These are phyloP conservation scores for Pseudanteris insignis DNA, from an alignment of 2,888 invertebrate species.

Conservation along the genomic window DNA sequence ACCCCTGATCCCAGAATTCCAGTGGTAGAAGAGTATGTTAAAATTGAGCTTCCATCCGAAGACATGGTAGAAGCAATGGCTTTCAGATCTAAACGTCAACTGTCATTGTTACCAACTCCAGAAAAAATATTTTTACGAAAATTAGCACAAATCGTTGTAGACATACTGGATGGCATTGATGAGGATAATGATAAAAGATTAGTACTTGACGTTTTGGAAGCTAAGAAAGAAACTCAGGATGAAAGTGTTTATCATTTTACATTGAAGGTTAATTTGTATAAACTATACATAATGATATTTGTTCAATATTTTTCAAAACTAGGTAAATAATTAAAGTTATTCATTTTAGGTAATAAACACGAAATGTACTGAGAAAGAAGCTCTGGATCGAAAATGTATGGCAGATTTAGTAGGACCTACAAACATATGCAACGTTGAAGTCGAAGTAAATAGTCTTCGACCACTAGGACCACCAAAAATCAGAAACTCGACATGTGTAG, in stretches of 20 bases:
- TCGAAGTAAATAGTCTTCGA: constrained; percentile 63
- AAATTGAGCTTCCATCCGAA: constrained; percentile 26
- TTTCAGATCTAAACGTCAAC: constrained; percentile 43
- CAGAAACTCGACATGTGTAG: constrained; percentile 68
- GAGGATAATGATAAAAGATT: constrained; percentile 67
- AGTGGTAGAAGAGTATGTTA: constrained; percentile 51
- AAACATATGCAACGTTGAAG: constrained; percentile 70
- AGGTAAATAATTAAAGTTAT: too few relatives aligned
- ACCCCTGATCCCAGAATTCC: constrained; percentile 41
- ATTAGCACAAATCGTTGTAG: constrained; percentile 67
- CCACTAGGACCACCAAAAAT: constrained; percentile 64
- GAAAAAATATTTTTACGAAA: constrained; percentile 56
- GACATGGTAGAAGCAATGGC: constrained; percentile 3
- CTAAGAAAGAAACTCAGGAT: constrained; percentile 60
- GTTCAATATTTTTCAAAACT: too few relatives aligned
- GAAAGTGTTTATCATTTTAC: constrained; percentile 66
- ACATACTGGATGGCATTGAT: constrained; percentile 68
- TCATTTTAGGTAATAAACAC: constrained; percentile 62
- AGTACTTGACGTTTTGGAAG: constrained; percentile 66
- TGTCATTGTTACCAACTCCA: constrained; percentile 41
- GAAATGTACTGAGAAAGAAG: constrained; percentile 60
- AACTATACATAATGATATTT: too few relatives aligned
- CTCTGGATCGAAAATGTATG: constrained; percentile 45
- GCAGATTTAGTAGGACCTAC: constrained; percentile 48
- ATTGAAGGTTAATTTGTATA: constrained; percentile 50